A percentile compares a stretch with the other conserved stretches of the same genome.
Conservation (phyloP, 2,888 invertebrate genomes). For the Sphaerophoria taeniata region DNA sequence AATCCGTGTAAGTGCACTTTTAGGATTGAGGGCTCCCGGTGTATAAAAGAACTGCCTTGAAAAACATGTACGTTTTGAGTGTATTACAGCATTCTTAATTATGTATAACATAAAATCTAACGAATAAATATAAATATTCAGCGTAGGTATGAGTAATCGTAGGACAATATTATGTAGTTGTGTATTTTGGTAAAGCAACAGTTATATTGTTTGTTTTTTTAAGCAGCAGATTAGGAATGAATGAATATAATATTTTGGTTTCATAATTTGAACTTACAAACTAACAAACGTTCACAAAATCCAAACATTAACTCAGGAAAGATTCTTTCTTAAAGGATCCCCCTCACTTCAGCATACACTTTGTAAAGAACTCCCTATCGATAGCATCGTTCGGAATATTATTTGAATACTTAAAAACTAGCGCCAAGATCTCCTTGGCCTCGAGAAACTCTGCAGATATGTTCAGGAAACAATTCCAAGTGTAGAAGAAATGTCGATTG, state of each 20-base stretch:
- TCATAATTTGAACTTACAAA: constrained; percentile 9
- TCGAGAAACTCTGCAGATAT: constrained; percentile 80
- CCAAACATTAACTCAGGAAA: background rate
- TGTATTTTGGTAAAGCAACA: constrained; percentile 41
- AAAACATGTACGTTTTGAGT: background rate
- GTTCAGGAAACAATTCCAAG: constrained; percentile 82
- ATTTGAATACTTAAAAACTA: constrained; percentile 82
- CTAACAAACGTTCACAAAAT: constrained; percentile 37
- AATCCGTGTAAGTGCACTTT: too few species aligned
- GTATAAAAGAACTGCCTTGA: background rate
- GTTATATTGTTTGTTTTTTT: constrained; percentile 2
- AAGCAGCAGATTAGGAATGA: constrained; percentile 45
- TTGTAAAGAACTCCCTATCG: constrained; percentile 81
- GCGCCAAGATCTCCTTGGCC: constrained; percentile 79
- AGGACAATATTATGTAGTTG: background rate
- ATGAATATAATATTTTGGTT: constrained; percentile 3
- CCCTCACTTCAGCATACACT: constrained; percentile 79
- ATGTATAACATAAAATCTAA: constrained; percentile 12
- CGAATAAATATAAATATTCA: constrained; percentile 45
- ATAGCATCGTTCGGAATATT: constrained; percentile 82
- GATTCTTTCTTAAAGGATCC: constrained; percentile 12
- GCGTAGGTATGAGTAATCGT: constrained; percentile 16
- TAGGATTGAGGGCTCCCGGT: too few species aligned
- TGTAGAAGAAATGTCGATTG: constrained; percentile 81
- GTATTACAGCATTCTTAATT: constrained; percentile 15